phyloP scores from a whole-genome alignment of 2,797 vertebrate genomes.

The Phylloscopus collybita region DNA sequence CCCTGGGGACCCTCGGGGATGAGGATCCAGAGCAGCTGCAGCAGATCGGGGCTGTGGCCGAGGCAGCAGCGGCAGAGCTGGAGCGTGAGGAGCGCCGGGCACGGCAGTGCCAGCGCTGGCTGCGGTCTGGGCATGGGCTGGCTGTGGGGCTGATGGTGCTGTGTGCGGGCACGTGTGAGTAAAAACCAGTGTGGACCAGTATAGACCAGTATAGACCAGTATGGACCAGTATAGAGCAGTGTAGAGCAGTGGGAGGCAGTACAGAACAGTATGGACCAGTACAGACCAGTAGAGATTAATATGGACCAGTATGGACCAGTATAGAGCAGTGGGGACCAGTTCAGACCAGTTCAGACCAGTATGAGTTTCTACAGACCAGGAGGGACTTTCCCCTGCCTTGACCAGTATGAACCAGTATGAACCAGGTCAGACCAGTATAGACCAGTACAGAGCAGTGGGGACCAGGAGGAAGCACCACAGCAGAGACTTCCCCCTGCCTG shows the following conservation, averaged over 20 bases:
- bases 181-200: not conserved
- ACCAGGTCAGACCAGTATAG: not conserved
- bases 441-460: not conserved
- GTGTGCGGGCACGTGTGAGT: not conserved
- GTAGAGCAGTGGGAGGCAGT: no score
- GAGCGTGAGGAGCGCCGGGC: not conserved
- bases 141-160: not conserved
- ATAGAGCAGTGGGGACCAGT: not conserved
- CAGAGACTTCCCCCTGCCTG: not conserved
- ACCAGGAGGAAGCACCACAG: not conserved
- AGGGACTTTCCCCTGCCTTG: not conserved
- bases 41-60: not conserved
- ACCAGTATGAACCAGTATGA: not conserved
- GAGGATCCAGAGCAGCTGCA: not conserved
- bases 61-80: rapidly evolving
- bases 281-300: not conserved
- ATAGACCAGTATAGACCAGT: no score
- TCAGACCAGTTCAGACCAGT: not conserved
- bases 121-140: not conserved
- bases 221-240: no score
- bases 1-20: not conserved
- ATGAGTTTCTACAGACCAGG: not conserved
- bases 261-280: no score
- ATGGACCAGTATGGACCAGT: not conserved
- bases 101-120: not conserved